Evolutionary conservation across 2,888 invertebrate genomes (phyloP), one percentile per base, ranked within the genome.

Genomic region (Drosophila prolongata): DNA sequence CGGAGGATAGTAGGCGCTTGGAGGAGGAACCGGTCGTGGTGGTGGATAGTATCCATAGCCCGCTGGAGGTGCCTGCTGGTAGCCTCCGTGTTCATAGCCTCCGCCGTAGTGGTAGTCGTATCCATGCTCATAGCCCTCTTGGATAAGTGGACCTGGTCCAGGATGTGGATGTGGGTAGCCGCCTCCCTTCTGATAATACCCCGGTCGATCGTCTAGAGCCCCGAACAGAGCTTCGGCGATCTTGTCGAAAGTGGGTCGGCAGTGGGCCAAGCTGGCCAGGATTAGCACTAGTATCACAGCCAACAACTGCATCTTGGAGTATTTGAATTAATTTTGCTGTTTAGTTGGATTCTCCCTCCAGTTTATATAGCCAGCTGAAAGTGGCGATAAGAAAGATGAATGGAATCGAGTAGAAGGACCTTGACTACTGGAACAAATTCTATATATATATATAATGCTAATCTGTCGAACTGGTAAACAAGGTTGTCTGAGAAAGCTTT

Each of bases 61-160:
- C 4, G 42, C 35, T 8, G 66, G 49, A 6, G 62, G 40, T 2
- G 69, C 38, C 6, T 60, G 60, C n/a, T 47, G 43, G 27, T 80
- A 69, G 4, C 57, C 75, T 6, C 47, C 47, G 35, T 88, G 68
- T 1, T 42, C 69, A 37, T 75, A 64, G 4, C 78, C 85, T 3
- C 80, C 78, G 27, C 87, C 89, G 27, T 89, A 87, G 27, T 80
- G 73, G 16, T 89, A 89, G 14, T 87, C 75, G 37, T 89, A 89
- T 38, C 89, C 87, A n/a, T 80, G 81, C 6, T 80, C 76, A 14
- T 88, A 88, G 42, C 75, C 80, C 56, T 88, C 86, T 43, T 82
- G 74, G 24, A 84, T 82, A 0, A 69, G 60, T n/a, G 83, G 83
- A 6, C 80, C 76, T 1, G 60, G 46, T 1, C 42, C 68, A 10